Base-by-base conservation (phyloP, 2,888 invertebrate genomes). In the Rhagophthalmus giganteus region DNA sequence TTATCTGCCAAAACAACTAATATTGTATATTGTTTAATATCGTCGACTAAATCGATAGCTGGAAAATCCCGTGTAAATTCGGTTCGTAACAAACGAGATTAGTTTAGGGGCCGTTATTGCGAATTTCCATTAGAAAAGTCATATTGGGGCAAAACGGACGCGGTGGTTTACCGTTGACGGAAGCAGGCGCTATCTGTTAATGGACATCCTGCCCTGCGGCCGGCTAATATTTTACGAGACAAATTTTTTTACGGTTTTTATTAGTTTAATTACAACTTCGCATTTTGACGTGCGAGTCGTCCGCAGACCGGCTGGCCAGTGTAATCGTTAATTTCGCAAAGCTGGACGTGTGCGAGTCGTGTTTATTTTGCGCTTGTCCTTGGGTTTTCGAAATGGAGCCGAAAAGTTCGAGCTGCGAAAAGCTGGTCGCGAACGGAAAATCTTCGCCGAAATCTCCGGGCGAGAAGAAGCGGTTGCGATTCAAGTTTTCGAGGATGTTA, bases 401-500 rank as follows among this genome's bases (percentile, higher is more conserved):
- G 10, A 63, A 58, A 50, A 61, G 59, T 55, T 58, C 62, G n/a
- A 49, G 37, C 16, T 59, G 60, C 33, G 62, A 66, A 33, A 65
- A 65, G 34, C 52, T 63, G 31, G 7, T 38, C 6, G n/a, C n/a
- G n/a, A 38, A 55, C 11, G 37, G 52, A 25, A 62, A 62, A 3
- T 55, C 55, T 35, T 48, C 63, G 6, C 59, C 54, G 1, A 42
- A 14, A 8, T 59, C 60, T 2, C 60, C 63, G 0, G 53, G 13
- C 5, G 42, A 55, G 33, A 51, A 42, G 9, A 49, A 59, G 16
- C 60, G 63, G 7, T 64, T 67, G 24, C 58, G 63, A 1, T 54
- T 61, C 35, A 57, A 59, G 32, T 65, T 68, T 32, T 61, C 62
- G 26, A 60, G 63, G 37, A 64, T 68, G 61, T 46, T 67, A 31